A percentile compares a stretch with the other conserved stretches of the same genome.
Evolutionary conservation across 2,888 invertebrate species (phyloP).

Genomic region (Thymelicus acteon): DNA sequence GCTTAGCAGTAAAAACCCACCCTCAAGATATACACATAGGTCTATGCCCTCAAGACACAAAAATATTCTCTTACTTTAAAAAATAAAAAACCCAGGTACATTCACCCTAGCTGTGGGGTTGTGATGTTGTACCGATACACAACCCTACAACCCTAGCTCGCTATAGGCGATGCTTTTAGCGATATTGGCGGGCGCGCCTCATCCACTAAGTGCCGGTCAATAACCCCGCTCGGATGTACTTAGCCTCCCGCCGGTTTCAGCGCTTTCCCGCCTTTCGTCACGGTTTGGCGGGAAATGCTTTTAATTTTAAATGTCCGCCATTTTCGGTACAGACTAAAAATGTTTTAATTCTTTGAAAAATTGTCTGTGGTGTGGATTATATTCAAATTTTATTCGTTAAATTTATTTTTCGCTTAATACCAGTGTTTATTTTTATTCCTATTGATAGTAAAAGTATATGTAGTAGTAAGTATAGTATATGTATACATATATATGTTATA

Average conservation of each 20-base stretch:
- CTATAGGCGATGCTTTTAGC: conserved; percentile 70
- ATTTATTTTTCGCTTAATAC: too few relatives aligned
- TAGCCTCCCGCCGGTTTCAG: conserved; percentile 43
- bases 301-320: conserved; percentile 12
- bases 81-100: conserved; percentile 42
- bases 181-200: conserved; percentile 63
- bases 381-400: too few relatives aligned
- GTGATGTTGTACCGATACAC: conserved; percentile 18
- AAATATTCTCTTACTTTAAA: background rate
- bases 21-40: too few relatives aligned
- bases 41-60: background rate
- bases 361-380: too few relatives aligned
- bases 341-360: background rate
- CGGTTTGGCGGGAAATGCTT: conserved; percentile 25
- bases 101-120: conserved; percentile 30
- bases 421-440: too few relatives aligned
- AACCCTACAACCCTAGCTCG: conserved; percentile 28
- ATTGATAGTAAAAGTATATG: too few relatives aligned
- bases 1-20: background rate
- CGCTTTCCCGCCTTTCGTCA: conserved; percentile 40
- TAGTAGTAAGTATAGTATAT: too few relatives aligned
- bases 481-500: too few relatives aligned
- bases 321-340: conserved; percentile 23
- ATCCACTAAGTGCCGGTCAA: conserved; percentile 64
- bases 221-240: conserved; percentile 59